Percentiles rank a stretch among this genome's conserved stretches.
These are phyloP conservation scores for Hypsopygia costalis DNA, from an alignment of 2,888 invertebrate genomes.

Conservation along the genomic window DNA sequence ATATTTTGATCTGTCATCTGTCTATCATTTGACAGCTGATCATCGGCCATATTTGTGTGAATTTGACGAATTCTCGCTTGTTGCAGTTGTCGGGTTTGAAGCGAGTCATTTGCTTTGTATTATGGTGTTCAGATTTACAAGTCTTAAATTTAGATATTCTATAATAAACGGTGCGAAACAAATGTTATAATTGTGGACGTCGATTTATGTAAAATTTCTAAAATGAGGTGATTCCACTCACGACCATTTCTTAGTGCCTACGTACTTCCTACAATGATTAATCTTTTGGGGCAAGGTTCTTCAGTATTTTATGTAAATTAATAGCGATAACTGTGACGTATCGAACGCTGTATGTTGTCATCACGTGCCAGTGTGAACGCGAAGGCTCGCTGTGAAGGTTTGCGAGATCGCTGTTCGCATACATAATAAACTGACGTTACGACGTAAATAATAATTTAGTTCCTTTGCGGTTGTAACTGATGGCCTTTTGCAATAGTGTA, in stretches of 20 bases:
- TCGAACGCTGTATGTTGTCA: slow-evolving; percentile 50
- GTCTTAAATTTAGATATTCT: neutral
- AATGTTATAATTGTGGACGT: slow-evolving; percentile 12
- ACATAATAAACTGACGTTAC: slow-evolving; percentile 14
- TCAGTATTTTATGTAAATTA: slow-evolving; percentile 67
- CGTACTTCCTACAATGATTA: slow-evolving; percentile 70
- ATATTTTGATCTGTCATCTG: neutral
- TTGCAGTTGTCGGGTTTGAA: neutral
- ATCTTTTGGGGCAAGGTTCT: slow-evolving; percentile 71
- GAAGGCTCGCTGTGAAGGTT: slow-evolving; percentile 24
- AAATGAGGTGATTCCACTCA: slow-evolving; percentile 50
- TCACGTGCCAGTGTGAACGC: slow-evolving; percentile 46
- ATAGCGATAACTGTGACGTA: slow-evolving; percentile 57
- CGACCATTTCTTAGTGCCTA: slow-evolving; percentile 63
- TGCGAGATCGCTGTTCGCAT: slow-evolving; percentile 24
- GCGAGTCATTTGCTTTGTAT: slow-evolving; percentile 18
- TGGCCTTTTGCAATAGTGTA: slow-evolving; percentile 39
- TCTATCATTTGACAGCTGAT: slow-evolving; percentile 12
- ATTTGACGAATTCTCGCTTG: slow-evolving; percentile 27
- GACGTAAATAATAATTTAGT: slow-evolving; percentile 18
- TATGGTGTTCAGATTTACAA: slow-evolving; percentile 14
- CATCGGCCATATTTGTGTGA: slow-evolving; percentile 35
- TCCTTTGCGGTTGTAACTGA: slow-evolving; percentile 21
- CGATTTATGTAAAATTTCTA: neutral
- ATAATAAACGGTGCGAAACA: neutral